Percentiles rank a stretch among this genome's conserved stretches.
phyloP scores from a whole-genome alignment of 2,113 vertebrate genomes.

The Dendropsophus ebraccatus region DNA sequence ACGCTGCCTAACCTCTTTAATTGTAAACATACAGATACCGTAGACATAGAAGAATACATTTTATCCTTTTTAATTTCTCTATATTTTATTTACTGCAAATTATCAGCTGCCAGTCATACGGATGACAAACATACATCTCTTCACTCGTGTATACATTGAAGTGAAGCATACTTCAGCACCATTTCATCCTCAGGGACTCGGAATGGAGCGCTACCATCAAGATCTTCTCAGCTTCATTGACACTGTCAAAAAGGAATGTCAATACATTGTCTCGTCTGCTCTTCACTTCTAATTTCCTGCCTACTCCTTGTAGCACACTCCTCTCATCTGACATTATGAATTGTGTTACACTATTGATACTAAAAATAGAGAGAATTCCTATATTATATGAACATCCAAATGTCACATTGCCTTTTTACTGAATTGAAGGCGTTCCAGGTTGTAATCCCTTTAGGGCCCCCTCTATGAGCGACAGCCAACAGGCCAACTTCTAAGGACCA shows the following conservation, averaged over 20 bases:
- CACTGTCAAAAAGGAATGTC: background rate
- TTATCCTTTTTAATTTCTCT: background rate
- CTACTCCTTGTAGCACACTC: background rate
- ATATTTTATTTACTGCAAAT: background rate
- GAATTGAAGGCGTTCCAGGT: no score
- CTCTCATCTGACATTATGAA: background rate
- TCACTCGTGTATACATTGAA: background rate
- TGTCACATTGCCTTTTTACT: background rate
- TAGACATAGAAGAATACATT: no score
- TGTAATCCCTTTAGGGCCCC: no score
- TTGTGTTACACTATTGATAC: background rate
- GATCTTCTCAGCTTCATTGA: background rate
- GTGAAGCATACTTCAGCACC: background rate
- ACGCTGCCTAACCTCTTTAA: no score
- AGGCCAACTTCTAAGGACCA: background rate
- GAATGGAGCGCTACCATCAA: background rate
- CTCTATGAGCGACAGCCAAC: background rate
- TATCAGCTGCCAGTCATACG: background rate
- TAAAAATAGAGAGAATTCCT: background rate
- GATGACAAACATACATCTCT: background rate
- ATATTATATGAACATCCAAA: background rate
- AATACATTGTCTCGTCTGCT: no score
- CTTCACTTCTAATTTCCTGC: conserved; percentile 5
- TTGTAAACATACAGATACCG: no score
- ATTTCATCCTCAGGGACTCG: background rate